phyloP scores from a whole-genome alignment of 2,888 invertebrate species.

The Drosophila greeni region DNA sequence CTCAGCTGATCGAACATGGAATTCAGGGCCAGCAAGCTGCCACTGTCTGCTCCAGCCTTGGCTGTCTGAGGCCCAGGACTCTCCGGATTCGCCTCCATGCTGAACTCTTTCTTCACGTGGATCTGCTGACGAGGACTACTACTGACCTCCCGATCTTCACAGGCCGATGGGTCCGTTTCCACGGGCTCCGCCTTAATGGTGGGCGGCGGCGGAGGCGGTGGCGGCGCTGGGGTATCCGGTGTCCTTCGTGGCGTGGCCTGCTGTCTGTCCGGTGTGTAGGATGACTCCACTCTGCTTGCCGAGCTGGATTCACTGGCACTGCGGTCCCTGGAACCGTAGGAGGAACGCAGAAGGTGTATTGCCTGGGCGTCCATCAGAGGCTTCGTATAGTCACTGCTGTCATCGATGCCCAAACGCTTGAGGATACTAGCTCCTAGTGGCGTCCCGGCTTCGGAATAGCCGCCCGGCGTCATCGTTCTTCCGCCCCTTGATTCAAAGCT shows the following conservation, averaged over 20 bases:
- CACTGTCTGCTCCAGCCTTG: constrained; percentile 64
- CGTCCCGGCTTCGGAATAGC: constrained; percentile 80
- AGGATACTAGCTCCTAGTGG: constrained; percentile 94
- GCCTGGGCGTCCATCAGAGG: constrained; percentile 93
- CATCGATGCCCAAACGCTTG: constrained; percentile 94
- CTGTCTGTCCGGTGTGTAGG: constrained; percentile 87
- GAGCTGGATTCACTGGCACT: constrained; percentile 94
- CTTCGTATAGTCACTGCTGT: constrained; percentile 94
- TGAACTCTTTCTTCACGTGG: constrained; percentile 80
- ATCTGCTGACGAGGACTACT: constrained; percentile 60
- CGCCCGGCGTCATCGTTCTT: constrained; percentile 78
- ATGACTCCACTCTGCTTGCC: constrained; percentile 86
- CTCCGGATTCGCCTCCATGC: constrained; percentile 66
- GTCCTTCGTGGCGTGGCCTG: constrained; percentile 58
- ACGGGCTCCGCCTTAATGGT: constrained; percentile 75
- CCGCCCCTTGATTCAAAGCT: constrained; percentile 94
- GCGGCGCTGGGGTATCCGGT: constrained; percentile 48
- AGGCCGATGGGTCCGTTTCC: constrained; percentile 56
- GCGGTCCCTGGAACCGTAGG: constrained; percentile 87
- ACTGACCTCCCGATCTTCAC: constrained; percentile 29
- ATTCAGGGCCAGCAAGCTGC: constrained; percentile 86
- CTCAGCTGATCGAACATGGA: constrained; percentile 90
- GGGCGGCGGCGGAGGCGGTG: constrained; percentile 78
- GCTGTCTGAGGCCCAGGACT: constrained; percentile 80
- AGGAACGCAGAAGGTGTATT: constrained; percentile 88